Evolutionary conservation across 2,888 invertebrate genomes (phyloP).

Genomic region (Drosophila borealis): DNA sequence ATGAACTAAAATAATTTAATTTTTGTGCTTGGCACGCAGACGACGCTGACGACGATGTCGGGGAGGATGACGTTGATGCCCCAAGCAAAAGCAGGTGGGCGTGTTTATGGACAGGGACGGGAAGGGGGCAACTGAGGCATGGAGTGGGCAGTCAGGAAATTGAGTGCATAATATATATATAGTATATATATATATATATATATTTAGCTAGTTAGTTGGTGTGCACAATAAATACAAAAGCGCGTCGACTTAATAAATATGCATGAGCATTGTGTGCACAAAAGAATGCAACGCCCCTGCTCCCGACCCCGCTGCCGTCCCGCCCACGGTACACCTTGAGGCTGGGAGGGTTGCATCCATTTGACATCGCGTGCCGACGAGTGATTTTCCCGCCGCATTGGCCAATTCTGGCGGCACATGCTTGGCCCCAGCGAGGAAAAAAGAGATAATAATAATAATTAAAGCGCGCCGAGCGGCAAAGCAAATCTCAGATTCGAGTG

Average conservation of each 20-base stretch:
- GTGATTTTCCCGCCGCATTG: constrained; percentile 82
- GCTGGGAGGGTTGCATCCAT: constrained; percentile 44
- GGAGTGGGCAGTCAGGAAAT: constrained; percentile 62
- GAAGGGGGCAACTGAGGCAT: background rate
- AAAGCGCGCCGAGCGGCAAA: constrained; percentile 72
- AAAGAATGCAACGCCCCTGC: constrained; percentile 66
- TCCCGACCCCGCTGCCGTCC: background rate
- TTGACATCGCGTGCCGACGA: constrained; percentile 82
- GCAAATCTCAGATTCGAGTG: constrained; percentile 70
- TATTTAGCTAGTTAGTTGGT: constrained; percentile 56
- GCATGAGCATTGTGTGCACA: constrained; percentile 75
- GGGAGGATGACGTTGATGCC: constrained; percentile 31
- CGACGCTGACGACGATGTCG: constrained; percentile 11
- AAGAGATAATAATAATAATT: constrained; percentile 80
- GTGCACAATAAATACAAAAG: constrained; percentile 71
- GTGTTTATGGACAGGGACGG: background rate
- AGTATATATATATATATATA: background rate
- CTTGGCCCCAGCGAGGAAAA: constrained; percentile 26
- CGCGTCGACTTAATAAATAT: constrained; percentile 74
- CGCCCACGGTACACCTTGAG: background rate
- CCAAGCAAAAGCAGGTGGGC: constrained; percentile 34
- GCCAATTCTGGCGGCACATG: constrained; percentile 67
- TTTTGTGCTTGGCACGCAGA: constrained; percentile 69
- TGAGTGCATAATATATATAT: constrained; percentile 64
- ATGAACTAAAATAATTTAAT: constrained; percentile 79